A percentile compares a stretch with the other conserved stretches of the same genome.
Conservation (phyloP, 2,797 vertebrate genomes). For the Echiichthys vipera region DNA sequence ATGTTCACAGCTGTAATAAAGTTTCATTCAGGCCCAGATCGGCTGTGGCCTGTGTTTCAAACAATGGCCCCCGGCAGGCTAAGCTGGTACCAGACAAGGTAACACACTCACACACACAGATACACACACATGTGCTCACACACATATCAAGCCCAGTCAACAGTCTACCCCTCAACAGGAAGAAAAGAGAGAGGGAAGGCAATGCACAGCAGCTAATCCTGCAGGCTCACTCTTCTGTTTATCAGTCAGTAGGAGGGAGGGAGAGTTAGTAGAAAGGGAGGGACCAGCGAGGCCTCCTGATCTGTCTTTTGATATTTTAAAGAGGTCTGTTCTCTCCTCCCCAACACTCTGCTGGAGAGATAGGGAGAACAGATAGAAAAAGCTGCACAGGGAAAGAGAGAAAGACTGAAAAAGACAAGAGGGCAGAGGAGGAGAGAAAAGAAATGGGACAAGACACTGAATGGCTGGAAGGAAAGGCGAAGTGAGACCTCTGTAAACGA, state of each 20-base stretch:
- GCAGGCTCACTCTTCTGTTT: conserved; percentile 78
- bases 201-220: conserved; percentile 77
- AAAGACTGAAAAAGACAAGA: conserved; percentile 56
- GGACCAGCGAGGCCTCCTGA: conserved; percentile 78
- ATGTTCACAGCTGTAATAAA: conserved; percentile 70
- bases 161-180: conserved; percentile 67
- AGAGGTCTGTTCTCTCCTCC: conserved; percentile 84
- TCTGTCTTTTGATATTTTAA: conserved; percentile 88
- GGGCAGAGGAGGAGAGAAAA: conserved; percentile 40
- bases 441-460: conserved; percentile 47
- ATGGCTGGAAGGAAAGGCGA: conserved; percentile 44
- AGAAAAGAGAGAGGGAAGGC: conserved; percentile 72
- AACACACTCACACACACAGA: conserved; percentile 59
- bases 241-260: conserved; percentile 76
- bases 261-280: conserved; percentile 63
- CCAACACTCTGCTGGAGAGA: conserved; percentile 64
- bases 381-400: conserved; percentile 37
- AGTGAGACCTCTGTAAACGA: conserved; percentile 67
- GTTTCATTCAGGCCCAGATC: conserved; percentile 64
- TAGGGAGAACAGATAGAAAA: conserved; percentile 59
- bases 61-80: conserved; percentile 75
- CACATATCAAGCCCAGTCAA: conserved; percentile 68
- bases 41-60: conserved; percentile 61
- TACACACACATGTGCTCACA: conserved; percentile 13
- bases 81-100: conserved; percentile 77